A percentile compares a stretch with the other conserved stretches of the same genome.
Conservation (phyloP, 2,113 vertebrate genomes). For the Ramphastos sulfuratus region DNA sequence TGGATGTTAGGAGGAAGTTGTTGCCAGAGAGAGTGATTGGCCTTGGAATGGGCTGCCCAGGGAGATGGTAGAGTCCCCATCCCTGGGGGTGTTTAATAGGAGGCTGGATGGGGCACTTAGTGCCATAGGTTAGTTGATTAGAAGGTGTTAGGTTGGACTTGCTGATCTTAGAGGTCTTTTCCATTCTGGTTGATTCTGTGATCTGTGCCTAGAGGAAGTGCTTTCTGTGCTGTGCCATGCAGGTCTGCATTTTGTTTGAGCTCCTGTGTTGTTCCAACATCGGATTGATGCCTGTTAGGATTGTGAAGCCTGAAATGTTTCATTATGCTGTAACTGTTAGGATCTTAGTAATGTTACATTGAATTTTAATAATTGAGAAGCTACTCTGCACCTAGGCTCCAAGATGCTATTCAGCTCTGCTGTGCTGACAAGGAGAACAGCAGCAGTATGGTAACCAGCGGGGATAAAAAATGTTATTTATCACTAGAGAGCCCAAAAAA, state of each 20-base stretch:
- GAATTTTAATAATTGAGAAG: conserved; percentile 5
- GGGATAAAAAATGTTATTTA: neutral
- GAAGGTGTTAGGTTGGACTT: too few species aligned
- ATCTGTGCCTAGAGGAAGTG: neutral
- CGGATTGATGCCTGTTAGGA: neutral
- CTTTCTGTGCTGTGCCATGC: fast-evolving
- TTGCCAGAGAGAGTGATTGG: too few species aligned
- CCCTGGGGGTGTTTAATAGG: too few species aligned
- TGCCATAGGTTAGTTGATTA: too few species aligned
- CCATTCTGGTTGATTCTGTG: too few species aligned
- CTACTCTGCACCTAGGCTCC: neutral
- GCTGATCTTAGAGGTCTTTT: too few species aligned
- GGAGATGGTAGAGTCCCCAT: too few species aligned
- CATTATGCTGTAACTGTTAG: neutral
- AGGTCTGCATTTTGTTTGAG: neutral
- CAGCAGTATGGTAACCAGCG: neutral
- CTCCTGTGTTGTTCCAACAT: neutral
- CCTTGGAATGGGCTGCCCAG: too few species aligned
- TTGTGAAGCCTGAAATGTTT: neutral
- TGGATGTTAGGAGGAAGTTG: too few species aligned
- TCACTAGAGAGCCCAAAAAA: neutral
- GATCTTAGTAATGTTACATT: neutral
- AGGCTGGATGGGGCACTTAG: too few species aligned
- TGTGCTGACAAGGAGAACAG: neutral
- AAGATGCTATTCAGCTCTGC: neutral